A percentile compares a stretch with the other conserved stretches of the same genome.
phyloP scores from a whole-genome alignment of 2,888 invertebrate genomes.

The Theretra japonica region DNA sequence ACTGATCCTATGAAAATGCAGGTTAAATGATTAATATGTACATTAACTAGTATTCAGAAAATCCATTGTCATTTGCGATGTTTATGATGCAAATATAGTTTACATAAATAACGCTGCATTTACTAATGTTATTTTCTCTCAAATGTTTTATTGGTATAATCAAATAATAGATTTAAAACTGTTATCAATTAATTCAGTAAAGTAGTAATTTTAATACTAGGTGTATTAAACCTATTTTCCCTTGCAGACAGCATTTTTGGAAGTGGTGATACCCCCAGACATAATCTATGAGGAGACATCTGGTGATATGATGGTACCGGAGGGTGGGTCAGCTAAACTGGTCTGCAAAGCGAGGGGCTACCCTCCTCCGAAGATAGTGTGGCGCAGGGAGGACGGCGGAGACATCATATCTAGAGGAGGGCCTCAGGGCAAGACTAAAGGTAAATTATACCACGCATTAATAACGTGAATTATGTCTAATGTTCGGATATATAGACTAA shows the following conservation, averaged over 20 bases:
- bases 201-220: neutral
- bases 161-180: too few relatives aligned
- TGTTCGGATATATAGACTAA: too few relatives aligned
- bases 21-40: slow-evolving; percentile 74
- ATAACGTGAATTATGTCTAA: neutral
- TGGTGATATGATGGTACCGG: slow-evolving; percentile 97
- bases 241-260: slow-evolving; percentile 91
- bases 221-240: slow-evolving; percentile 28
- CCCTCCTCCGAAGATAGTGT: slow-evolving; percentile 93
- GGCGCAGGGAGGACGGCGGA: slow-evolving; percentile 94
- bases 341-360: slow-evolving; percentile 94
- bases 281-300: slow-evolving; percentile 95
- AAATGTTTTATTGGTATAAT: too few relatives aligned
- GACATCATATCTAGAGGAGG: slow-evolving; percentile 91
- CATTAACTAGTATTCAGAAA: neutral
- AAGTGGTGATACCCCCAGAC: slow-evolving; percentile 96
- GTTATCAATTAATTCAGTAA: too few relatives aligned
- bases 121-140: too few relatives aligned
- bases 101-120: neutral
- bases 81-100: neutral
- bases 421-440: slow-evolving; percentile 89
- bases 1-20: slow-evolving; percentile 98
- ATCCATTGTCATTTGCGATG: neutral
- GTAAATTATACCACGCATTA: slow-evolving; percentile 63
- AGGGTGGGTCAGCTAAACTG: slow-evolving; percentile 94